These are phyloP conservation scores for Chorisops tibialis DNA, from an alignment of 2,888 invertebrate species.

Conservation along the genomic window DNA sequence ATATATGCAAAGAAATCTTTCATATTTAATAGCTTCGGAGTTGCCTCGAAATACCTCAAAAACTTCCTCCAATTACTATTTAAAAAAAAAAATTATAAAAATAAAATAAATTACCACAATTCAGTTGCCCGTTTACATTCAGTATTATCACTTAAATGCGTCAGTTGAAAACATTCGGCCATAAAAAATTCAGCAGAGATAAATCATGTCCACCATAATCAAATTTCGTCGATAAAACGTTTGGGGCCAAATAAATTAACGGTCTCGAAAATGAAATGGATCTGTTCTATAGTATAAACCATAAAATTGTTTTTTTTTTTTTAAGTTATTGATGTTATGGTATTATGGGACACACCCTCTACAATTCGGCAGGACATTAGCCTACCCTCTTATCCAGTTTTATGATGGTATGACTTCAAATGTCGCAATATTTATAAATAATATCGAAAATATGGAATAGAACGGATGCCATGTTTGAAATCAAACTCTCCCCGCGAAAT, in stretches of 20 bases:
- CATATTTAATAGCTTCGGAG: conserved; percentile 16
- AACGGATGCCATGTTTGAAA: conserved; percentile 15
- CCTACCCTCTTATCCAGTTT: not conserved
- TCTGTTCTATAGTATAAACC: not conserved
- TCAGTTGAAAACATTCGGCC: conserved; percentile 14
- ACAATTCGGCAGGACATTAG: too few relatives aligned
- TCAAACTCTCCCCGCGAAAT: not conserved
- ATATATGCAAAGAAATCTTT: not conserved
- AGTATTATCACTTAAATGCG: conserved; percentile 20
- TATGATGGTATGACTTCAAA: conserved; percentile 9
- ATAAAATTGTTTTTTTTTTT: too few relatives aligned
- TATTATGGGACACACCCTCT: too few relatives aligned
- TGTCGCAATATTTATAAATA: conserved; percentile 17
- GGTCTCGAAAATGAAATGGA: not conserved
- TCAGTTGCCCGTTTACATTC: not conserved
- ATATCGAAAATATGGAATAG: not conserved
- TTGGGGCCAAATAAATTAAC: conserved; percentile 12
- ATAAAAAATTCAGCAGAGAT: conserved; percentile 11
- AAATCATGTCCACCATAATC: conserved; percentile 26
- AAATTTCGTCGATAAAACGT: conserved; percentile 24
- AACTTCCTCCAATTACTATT: conserved; percentile 4
- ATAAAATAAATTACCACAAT: too few relatives aligned
- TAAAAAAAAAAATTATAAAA: too few relatives aligned
- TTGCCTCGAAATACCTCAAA: conserved; percentile 3
- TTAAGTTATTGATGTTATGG: too few relatives aligned